A percentile compares a stretch with the other conserved stretches of the same genome.
phyloP scores from a whole-genome alignment of 2,113 vertebrate species.

The Jaculus jaculus region DNA sequence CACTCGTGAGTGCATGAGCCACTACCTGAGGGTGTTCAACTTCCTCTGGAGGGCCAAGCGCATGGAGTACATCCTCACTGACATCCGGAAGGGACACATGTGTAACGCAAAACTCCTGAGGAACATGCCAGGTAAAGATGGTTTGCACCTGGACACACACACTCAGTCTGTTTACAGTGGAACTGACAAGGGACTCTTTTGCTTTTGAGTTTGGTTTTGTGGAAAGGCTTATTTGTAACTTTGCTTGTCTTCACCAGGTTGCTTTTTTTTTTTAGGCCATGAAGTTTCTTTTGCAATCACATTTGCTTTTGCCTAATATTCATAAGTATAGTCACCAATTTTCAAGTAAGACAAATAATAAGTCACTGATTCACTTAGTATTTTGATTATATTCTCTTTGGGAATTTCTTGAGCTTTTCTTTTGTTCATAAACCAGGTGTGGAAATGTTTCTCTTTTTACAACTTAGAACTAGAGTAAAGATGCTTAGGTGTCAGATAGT shows the following conservation, averaged over 20 bases:
- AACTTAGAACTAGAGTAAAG: neutral
- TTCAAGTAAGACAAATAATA: slow-evolving; percentile 23
- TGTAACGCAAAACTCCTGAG: slow-evolving; percentile 97
- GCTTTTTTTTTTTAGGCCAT: neutral
- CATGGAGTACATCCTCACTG: slow-evolving; percentile 98
- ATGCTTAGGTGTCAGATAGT: neutral
- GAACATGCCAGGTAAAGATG: slow-evolving; percentile 91
- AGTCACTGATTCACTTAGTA: neutral
- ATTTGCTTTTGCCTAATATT: neutral
- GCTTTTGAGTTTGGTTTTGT: neutral
- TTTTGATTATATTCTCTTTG: neutral
- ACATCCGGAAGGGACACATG: slow-evolving; percentile 99
- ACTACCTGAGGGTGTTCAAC: slow-evolving; percentile 97
- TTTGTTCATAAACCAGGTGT: neutral
- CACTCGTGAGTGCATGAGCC: slow-evolving; percentile 98
- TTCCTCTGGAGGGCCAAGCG: slow-evolving; percentile 98
- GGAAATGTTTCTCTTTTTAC: neutral
- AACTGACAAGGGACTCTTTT: too few species aligned
- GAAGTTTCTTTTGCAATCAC: slow-evolving; percentile 13
- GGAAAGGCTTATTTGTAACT: rapidly evolving
- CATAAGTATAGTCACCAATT: neutral
- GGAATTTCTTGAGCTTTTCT: neutral
- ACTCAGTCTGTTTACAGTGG: rapidly evolving
- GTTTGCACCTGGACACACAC: too few species aligned
- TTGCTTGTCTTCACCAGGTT: neutral